Conservation (phyloP, 2,797 vertebrate genomes). For the Gymnoscopelus braueri region DNA sequence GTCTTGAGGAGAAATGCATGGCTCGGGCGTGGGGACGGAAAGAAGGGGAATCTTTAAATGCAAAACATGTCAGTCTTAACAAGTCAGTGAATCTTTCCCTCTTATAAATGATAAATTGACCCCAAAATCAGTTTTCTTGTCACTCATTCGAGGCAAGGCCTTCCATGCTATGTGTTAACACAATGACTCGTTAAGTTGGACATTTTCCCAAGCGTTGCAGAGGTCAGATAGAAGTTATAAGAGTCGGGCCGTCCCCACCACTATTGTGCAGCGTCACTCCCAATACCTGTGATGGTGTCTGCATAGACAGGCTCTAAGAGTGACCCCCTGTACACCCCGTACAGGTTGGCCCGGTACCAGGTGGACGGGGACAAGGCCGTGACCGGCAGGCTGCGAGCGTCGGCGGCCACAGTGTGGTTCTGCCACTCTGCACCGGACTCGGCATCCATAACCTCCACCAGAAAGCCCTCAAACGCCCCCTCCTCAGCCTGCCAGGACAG, state of each 20-base stretch:
- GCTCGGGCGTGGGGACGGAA: too few species aligned
- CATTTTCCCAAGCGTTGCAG: neutral
- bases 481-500: slow-evolving; percentile 89
- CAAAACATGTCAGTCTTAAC: too few species aligned
- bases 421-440: slow-evolving; percentile 76
- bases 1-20: too few species aligned
- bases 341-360: slow-evolving; percentile 86
- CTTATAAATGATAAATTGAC: too few species aligned
- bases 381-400: slow-evolving; percentile 76
- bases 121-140: too few species aligned
- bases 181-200: too few species aligned
- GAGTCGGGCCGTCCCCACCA: neutral
- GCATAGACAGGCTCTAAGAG: slow-evolving; percentile 86
- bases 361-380: slow-evolving; percentile 85
- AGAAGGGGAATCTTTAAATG: too few species aligned
- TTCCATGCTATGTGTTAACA: too few species aligned
- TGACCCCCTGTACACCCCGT: slow-evolving; percentile 82
- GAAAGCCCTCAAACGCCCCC: slow-evolving; percentile 86
- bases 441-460: slow-evolving; percentile 88
- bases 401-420: slow-evolving; percentile 83
- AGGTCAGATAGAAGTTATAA: slow-evolving; percentile 33
- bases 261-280: slow-evolving; percentile 16
- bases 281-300: slow-evolving; percentile 92
- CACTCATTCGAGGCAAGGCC: too few species aligned
- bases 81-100: too few species aligned